A percentile compares a stretch with the other conserved stretches of the same genome.
phyloP scores from a whole-genome alignment of 2,888 invertebrate genomes.

The Drosophila emarginata region DNA sequence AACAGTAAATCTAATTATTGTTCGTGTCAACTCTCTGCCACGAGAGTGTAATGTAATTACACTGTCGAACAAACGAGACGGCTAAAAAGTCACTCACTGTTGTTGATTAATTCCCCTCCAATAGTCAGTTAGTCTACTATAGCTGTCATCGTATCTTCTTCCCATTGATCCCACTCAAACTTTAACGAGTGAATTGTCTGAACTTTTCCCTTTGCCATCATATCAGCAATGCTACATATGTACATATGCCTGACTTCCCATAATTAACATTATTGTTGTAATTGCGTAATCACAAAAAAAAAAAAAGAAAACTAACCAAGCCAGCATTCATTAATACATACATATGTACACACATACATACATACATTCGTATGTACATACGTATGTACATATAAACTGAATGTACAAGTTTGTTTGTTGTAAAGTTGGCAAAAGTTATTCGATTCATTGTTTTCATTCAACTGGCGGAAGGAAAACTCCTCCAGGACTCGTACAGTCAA shows the following conservation, averaged over 20 bases:
- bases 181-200: constrained; percentile 42
- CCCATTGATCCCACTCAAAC: constrained; percentile 16
- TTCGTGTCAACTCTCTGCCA: constrained; percentile 21
- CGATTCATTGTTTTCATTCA: constrained; percentile 30
- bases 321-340: constrained; percentile 8
- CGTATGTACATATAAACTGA: neutral
- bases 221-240: constrained; percentile 51
- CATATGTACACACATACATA: constrained; percentile 4
- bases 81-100: constrained; percentile 36
- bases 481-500: constrained; percentile 21
- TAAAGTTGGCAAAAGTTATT: constrained; percentile 55
- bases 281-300: constrained; percentile 40
- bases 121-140: neutral
- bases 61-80: constrained; percentile 17
- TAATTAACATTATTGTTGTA: constrained; percentile 69
- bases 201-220: constrained; percentile 33
- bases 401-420: constrained; percentile 19
- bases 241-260: constrained; percentile 61
- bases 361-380: constrained; percentile 16
- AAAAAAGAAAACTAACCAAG: constrained; percentile 6
- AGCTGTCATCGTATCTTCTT: neutral
- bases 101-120: constrained; percentile 40
- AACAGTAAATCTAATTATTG: constrained; percentile 53
- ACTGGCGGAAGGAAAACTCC: constrained; percentile 10
- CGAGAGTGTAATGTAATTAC: constrained; percentile 17